Percentiles rank a stretch among this genome's conserved stretches.
Evolutionary conservation across 2,797 vertebrate genomes (phyloP).

Genomic region (Garrulus glandarius): DNA sequence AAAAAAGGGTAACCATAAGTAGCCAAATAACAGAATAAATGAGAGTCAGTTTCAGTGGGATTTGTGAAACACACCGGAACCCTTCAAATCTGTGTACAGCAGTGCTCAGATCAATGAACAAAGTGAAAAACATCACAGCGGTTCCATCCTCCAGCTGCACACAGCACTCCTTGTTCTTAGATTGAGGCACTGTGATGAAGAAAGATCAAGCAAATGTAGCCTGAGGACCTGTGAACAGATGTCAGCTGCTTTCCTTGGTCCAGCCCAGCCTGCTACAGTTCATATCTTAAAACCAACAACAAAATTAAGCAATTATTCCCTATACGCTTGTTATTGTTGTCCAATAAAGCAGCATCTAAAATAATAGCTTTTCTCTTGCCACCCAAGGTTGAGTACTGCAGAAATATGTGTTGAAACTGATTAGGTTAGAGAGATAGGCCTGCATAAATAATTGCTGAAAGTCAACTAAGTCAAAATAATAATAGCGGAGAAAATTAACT

Average conservation of each 20-base stretch:
- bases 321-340: neutral
- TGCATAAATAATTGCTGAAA: constrained; percentile 26
- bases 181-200: neutral
- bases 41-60: neutral
- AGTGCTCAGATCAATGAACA: constrained; percentile 21
- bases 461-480: constrained; percentile 43
- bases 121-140: neutral
- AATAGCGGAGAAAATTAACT: constrained; percentile 28
- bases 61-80: neutral
- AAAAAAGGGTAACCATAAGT: neutral
- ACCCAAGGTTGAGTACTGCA: neutral
- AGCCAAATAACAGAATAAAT: constrained; percentile 29
- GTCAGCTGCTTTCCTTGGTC: constrained; percentile 31
- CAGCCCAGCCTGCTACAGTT: neutral
- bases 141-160: constrained; percentile 13
- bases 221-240: constrained; percentile 20
- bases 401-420: constrained; percentile 12
- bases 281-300: neutral
- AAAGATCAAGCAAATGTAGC: neutral
- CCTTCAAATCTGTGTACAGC: neutral
- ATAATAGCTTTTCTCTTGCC: neutral
- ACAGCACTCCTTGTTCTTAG: neutral
- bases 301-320: constrained; percentile 29
- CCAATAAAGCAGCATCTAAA: constrained; percentile 16
- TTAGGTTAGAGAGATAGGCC: constrained; percentile 11